Conservation (phyloP, 2,797 vertebrate genomes). For the Rhinophrynus dorsalis region DNA sequence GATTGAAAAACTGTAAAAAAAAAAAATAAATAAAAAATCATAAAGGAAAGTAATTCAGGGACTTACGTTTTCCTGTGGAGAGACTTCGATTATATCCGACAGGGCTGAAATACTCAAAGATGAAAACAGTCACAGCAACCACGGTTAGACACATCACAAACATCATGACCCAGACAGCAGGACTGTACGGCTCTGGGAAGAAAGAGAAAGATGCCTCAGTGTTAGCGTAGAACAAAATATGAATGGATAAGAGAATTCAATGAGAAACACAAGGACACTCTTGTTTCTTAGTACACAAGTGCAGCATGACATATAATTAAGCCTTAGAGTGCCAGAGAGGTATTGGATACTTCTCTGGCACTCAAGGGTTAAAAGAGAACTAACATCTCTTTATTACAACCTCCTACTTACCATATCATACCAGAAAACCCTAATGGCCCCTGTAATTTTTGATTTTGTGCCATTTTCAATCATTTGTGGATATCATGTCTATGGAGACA, state of each 20-base stretch:
- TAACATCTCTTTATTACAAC: too few species aligned
- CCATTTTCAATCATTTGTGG: too few species aligned
- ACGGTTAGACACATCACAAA: constrained; percentile 97
- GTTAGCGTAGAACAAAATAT: neutral
- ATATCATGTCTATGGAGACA: too few species aligned
- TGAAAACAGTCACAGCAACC: constrained; percentile 93
- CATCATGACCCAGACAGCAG: constrained; percentile 98
- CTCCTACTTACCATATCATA: too few species aligned
- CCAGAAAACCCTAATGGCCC: too few species aligned
- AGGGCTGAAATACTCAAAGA: constrained; percentile 96
- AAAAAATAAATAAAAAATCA: neutral
- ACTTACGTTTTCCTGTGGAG: constrained; percentile 88
- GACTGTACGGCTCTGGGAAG: constrained; percentile 86
- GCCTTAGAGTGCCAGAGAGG: too few species aligned
- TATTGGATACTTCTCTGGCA: too few species aligned
- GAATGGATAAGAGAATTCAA: neutral
- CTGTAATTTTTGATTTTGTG: too few species aligned
- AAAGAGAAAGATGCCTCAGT: neutral
- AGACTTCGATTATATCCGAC: constrained; percentile 94
- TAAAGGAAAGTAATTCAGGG: constrained; percentile 14
- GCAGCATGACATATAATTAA: neutral
- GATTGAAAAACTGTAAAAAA: neutral
- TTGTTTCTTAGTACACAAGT: neutral
- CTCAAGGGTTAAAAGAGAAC: too few species aligned
- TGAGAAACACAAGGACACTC: neutral